A percentile compares a stretch with the other conserved stretches of the same genome.
phyloP scores from a whole-genome alignment of 2,797 vertebrate genomes.

The Pipistrellus pipistrellus region DNA sequence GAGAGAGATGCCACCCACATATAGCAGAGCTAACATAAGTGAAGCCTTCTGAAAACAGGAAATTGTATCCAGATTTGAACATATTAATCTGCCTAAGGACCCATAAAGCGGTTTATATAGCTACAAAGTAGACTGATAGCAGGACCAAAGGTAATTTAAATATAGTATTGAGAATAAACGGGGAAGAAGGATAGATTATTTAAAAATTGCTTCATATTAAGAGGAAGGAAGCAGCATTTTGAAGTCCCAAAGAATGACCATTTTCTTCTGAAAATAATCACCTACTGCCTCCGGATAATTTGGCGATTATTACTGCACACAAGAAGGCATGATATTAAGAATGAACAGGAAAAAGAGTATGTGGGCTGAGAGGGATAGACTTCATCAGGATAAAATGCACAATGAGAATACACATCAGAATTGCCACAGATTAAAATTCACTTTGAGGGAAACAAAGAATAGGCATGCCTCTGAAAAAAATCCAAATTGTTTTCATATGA shows the following conservation, averaged over 20 bases:
- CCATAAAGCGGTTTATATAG: background rate
- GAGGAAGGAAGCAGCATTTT: background rate
- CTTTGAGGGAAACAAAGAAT: background rate
- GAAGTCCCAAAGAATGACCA: background rate
- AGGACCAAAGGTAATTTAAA: background rate
- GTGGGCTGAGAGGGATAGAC: background rate
- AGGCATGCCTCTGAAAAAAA: background rate
- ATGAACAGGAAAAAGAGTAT: background rate
- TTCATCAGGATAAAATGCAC: background rate
- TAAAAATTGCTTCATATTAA: conserved; percentile 19
- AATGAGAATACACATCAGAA: background rate
- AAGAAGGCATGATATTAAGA: background rate
- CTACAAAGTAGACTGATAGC: background rate
- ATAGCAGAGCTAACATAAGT: background rate
- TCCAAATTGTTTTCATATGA: background rate
- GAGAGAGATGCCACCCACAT: background rate
- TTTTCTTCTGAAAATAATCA: conserved; percentile 29
- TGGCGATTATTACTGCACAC: background rate
- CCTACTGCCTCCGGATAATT: background rate
- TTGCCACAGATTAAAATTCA: background rate
- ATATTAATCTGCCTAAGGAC: background rate
- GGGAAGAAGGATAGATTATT: background rate
- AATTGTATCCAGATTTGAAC: background rate
- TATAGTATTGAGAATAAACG: background rate
- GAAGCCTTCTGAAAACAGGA: background rate